Conservation (phyloP, 2,797 vertebrate species). For the Podargus strigoides region DNA sequence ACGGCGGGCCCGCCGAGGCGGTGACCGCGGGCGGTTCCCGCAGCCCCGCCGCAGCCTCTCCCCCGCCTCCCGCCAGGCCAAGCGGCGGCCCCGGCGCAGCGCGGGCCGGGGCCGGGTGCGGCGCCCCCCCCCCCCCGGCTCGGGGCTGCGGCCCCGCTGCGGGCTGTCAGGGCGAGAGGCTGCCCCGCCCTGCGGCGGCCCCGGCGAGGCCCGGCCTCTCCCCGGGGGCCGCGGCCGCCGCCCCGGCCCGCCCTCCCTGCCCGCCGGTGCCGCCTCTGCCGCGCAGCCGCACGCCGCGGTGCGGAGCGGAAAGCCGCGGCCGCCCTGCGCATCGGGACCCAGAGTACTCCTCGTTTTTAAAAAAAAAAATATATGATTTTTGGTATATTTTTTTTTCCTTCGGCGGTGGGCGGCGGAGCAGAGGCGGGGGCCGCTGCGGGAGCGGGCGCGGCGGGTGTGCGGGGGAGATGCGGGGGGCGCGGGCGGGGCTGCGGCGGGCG, state of each 20-base stretch:
- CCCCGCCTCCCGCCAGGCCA: not conserved
- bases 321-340: not conserved
- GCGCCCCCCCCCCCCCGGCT: not conserved
- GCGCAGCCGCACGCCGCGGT: slow-evolving; percentile 27
- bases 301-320: not conserved
- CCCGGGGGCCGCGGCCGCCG: slow-evolving; percentile 34
- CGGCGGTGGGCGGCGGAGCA: not conserved
- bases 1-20: not conserved
- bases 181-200: not conserved
- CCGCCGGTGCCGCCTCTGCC: not conserved
- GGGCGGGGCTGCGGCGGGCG: not conserved
- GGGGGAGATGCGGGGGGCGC: not conserved
- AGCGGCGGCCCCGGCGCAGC: slow-evolving; percentile 31
- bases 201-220: slow-evolving; percentile 1
- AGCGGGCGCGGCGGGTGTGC: not conserved
- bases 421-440: not conserved
- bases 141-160: not conserved
- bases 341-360: too few species aligned
- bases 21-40: not conserved
- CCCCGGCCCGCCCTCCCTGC: not conserved
- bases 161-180: not conserved
- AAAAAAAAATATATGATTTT: too few species aligned
- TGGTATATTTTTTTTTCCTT: not conserved
- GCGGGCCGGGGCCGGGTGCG: not conserved
- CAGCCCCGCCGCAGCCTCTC: not conserved